phyloP scores from a whole-genome alignment of 2,797 vertebrate genomes.

The Merluccius polli region DNA sequence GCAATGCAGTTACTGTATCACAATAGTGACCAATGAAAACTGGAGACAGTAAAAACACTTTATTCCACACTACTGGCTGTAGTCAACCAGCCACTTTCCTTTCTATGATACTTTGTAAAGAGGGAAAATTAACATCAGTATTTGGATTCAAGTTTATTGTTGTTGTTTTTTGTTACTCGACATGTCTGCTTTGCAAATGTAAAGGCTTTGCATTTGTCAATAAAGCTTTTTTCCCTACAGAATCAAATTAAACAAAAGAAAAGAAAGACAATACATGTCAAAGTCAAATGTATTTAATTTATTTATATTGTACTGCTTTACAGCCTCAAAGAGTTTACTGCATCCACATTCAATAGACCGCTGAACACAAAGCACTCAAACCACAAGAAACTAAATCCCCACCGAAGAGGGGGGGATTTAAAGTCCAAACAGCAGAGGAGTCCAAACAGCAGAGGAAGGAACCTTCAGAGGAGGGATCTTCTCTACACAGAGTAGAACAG shows the following conservation, averaged over 20 bases:
- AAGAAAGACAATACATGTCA: not conserved
- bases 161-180: not conserved
- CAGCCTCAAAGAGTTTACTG: not conserved
- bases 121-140: not conserved
- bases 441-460: not conserved
- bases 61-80: not conserved
- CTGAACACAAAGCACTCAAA: not conserved
- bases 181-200: not conserved
- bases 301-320: not conserved
- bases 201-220: not conserved
- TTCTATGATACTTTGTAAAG: not conserved
- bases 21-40: not conserved
- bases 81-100: not conserved
- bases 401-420: too few relatives aligned
- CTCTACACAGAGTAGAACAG: not conserved
- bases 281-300: not conserved
- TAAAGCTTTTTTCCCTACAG: not conserved
- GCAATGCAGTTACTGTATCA: not conserved
- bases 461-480: not conserved
- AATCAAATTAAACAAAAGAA: not conserved
- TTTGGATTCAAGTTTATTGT: not conserved
- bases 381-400: not conserved
- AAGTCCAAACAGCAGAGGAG: not conserved
- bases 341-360: not conserved
- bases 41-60: not conserved